Evolutionary conservation across 92 coral and sea anemone genomes (phyloP), one percentile per base, ranked within the genome.

Genomic region (Meandrina meandrites): DNA sequence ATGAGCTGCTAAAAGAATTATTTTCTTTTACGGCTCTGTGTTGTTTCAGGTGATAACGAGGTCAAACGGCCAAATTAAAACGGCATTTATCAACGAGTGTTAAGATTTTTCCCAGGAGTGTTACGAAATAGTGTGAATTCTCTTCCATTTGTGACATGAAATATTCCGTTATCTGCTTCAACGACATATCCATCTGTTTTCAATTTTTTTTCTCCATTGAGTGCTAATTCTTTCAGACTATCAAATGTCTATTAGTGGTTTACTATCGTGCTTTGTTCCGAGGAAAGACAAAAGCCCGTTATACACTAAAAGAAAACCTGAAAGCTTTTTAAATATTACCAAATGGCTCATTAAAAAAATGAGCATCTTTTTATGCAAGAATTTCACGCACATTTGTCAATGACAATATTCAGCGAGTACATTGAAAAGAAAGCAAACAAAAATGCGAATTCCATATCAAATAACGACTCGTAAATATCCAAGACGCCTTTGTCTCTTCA

Each of bases 1-100:
- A n/a, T n/a, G n/a, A 5, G 11, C 37, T 36, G 15, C 58, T 37
- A 24, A 32, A 53, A 32, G 79, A 51, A 17, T 12, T 72, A 30
- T 69, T 69, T 69, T 32, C 67, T 54, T 48, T 82, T 71, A 51
- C 79, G 68, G 86, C 28, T 70, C 48, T 48, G 66, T 71, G 68
- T 83, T 72, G 79, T 83, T 83, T 83, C 11, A 83, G 45, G 15
- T 12, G 79, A 83, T 71, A 72, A 48, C 51, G 62, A 71, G 79
- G 86, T 83, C 86, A 83, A 51, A 15, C 47, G n/a, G 8, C 9
- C 7, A 37, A 5, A 5, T 34, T 71, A 34, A 37, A 73, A 24
- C n/a, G 48, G 10, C 13, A 73, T 73, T 73, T 73, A 21, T 32
- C 48, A 35, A n/a, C 30, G 19, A 18, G 70, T 35, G 24, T 32